These are phyloP conservation scores for Galemys pyrenaicus DNA, from an alignment of 2,113 vertebrate genomes.

Conservation along the genomic window DNA sequence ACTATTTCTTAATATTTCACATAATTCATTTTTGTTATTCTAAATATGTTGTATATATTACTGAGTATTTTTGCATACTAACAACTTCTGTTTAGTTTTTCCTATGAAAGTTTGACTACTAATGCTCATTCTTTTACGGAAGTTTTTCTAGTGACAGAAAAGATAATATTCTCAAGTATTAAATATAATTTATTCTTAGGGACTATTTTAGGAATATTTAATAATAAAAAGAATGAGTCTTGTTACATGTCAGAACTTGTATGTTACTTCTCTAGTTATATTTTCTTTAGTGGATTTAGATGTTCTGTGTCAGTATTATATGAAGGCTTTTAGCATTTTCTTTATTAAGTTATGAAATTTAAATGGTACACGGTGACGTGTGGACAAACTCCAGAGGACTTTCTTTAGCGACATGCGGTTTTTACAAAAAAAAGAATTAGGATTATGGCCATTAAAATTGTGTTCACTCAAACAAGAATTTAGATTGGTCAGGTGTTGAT, in stretches of 20 bases:
- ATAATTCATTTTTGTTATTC: not conserved
- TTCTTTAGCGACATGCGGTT: not conserved
- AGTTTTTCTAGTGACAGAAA: not conserved
- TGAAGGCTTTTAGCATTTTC: not conserved
- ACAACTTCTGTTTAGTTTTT: constrained; percentile 6
- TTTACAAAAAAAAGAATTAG: not conserved
- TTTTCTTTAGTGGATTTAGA: not conserved
- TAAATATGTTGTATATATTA: not conserved
- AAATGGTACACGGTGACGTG: not conserved
- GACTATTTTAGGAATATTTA: not conserved
- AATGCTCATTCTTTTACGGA: not conserved
- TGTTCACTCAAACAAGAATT: not conserved
- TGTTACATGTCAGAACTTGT: not conserved
- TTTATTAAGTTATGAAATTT: not conserved
- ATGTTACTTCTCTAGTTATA: not conserved
- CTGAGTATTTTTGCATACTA: not conserved
- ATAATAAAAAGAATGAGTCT: not conserved
- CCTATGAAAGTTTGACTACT: not conserved
- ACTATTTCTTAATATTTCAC: not conserved
- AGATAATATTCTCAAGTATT: not conserved
- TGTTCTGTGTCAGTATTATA: not conserved
- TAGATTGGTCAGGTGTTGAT: not conserved
- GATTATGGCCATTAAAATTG: not conserved
- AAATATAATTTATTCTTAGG: constrained; percentile 1
- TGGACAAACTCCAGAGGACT: not conserved